Base-by-base conservation (phyloP, 2,113 vertebrate species). In the Hippopotamus amphibius region DNA sequence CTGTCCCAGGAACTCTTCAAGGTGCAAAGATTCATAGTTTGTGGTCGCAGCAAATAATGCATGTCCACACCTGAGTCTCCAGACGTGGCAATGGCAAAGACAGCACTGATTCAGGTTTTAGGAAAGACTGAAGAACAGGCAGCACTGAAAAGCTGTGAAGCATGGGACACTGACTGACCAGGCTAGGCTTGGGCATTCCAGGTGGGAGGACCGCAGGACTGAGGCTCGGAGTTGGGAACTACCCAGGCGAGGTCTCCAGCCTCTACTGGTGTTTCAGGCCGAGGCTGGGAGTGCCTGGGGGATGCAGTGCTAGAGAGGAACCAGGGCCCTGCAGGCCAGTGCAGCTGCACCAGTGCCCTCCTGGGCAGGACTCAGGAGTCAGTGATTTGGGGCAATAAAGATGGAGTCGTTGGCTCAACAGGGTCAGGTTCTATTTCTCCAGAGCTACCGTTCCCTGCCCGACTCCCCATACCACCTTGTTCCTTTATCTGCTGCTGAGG, bases 241-340 rank as follows among this genome's bases (percentile, higher is more conserved):
- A 22, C 10, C 41, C 3, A 30, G 16, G 10, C 19, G 13, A 4
- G 22, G 50, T n/a, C 63, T 72, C 55, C 41, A 82, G 37, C 16
- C 22, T 61, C 43, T 43, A 0, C 28, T 48, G 26, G 80, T 50
- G 22, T 66, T 83, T 30, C 19, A 65, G 28, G 43, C 4, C 8
- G 13, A 13, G 21, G 16, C n/a, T 8, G 30, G 26, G 16, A 5
- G 37, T 7, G 12, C 33, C 22, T 30, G 30, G 1, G 7, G 22
- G n/a, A 37, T 11, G 71, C 41, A 50, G 13, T 0, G 0, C 1
- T 26, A 55, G 16, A 1, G 2, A 13, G 21, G 59, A 28, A 3
- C 24, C 48, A 63, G 74, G 26, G 16, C 24, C n/a, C 13, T 74
- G 13, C 50, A 37, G 48, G 33, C 21, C 11, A 3, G 4, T 13